These are phyloP conservation scores for Rhagologus leucostigma DNA, from an alignment of 2,113 vertebrate genomes.

Conservation along the genomic window DNA sequence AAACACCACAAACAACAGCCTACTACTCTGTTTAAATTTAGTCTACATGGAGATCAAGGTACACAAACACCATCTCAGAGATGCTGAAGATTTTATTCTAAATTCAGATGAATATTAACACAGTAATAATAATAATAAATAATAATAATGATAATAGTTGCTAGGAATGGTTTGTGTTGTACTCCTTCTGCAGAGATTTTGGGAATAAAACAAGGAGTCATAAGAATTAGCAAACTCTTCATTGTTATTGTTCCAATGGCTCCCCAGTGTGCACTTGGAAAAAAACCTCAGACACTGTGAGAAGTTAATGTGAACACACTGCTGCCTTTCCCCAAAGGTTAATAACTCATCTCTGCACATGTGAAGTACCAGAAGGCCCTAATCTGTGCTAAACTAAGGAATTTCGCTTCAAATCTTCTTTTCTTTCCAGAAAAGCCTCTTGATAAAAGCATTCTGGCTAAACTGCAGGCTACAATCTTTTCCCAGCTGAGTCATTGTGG, in stretches of 20 bases:
- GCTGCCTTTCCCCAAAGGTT: neutral
- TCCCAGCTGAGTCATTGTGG: neutral
- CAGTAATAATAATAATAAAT: neutral
- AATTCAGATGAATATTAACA: neutral
- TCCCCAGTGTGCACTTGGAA: neutral
- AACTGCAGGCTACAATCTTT: neutral
- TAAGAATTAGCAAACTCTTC: neutral
- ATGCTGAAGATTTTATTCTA: neutral
- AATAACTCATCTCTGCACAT: neutral
- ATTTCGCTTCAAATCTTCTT: neutral
- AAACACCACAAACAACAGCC: neutral
- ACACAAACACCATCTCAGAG: neutral
- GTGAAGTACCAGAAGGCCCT: neutral
- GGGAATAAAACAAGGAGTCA: neutral
- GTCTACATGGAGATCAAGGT: neutral
- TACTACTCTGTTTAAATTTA: neutral
- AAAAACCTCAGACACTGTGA: neutral
- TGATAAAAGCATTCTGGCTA: neutral
- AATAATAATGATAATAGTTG: neutral
- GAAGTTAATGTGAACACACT: neutral
- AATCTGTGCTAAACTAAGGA: neutral
- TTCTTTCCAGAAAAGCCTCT: neutral
- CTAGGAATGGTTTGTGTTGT: neutral
- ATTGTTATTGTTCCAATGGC: neutral
- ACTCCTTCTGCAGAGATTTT: neutral